Conservation (phyloP, 1,140 invertebrate genomes). For the Hyles vespertilio region DNA sequence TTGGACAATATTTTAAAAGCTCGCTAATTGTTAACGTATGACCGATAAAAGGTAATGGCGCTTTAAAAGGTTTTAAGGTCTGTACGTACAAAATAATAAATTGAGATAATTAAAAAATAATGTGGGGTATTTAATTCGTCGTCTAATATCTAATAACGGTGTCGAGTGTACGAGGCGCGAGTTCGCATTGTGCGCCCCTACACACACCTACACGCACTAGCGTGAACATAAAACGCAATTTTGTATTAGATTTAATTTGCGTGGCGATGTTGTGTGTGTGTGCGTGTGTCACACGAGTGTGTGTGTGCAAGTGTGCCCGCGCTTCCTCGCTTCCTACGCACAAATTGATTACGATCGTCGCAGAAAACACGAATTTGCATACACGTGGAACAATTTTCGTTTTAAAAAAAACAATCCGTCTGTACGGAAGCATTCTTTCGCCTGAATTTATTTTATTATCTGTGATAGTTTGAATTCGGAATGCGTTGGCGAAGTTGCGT, state of each 20-base stretch:
- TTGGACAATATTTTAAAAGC: too few relatives aligned
- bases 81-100: not conserved
- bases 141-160: conserved; percentile 39
- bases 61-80: not conserved
- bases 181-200: conserved; percentile 59
- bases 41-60: too few relatives aligned
- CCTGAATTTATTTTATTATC: too few relatives aligned
- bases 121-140: conserved; percentile 9
- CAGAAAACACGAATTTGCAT: conserved; percentile 60
- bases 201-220: conserved; percentile 63
- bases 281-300: conserved; percentile 25
- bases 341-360: conserved; percentile 72
- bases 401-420: too few relatives aligned
- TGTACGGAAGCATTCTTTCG: too few relatives aligned
- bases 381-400: conserved; percentile 30
- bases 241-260: conserved; percentile 76
- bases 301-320: conserved; percentile 50
- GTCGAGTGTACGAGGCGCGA: conserved; percentile 57
- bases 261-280: conserved; percentile 37
- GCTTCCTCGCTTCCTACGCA: conserved; percentile 68
- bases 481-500: not conserved
- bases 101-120: not conserved
- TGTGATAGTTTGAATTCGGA: too few relatives aligned
- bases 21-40: too few relatives aligned
- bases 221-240: conserved; percentile 73